Percentiles rank a stretch among this genome's conserved stretches.
These are phyloP conservation scores for Toxotes lorentzi DNA, from an alignment of 2,797 vertebrate species.

Conservation along the genomic window DNA sequence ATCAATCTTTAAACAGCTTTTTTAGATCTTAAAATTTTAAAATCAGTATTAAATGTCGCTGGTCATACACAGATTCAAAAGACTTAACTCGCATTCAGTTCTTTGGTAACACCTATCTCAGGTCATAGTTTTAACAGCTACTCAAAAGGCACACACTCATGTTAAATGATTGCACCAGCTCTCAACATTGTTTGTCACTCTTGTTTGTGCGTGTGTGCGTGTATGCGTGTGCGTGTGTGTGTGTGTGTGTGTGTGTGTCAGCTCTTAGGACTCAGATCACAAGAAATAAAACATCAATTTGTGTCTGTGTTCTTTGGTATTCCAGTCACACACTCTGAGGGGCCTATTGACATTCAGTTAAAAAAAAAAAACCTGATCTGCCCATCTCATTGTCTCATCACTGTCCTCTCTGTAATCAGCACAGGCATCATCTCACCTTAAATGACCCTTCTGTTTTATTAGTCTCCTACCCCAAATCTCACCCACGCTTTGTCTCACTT, in stretches of 20 bases:
- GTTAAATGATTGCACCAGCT: slow-evolving; percentile 16
- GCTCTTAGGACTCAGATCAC: slow-evolving; percentile 23
- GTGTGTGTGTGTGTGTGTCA: slow-evolving; percentile 11
- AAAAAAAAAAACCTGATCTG: slow-evolving; percentile 53
- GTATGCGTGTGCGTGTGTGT: too few relatives aligned
- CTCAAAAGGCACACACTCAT: neutral
- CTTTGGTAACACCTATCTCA: neutral
- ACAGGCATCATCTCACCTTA: slow-evolving; percentile 45
- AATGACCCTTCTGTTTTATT: slow-evolving; percentile 25
- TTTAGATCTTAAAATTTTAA: neutral
- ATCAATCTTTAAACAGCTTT: neutral
- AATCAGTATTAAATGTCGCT: neutral
- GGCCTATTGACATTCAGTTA: slow-evolving; percentile 57
- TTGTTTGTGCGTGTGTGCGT: too few relatives aligned
- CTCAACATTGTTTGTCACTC: neutral
- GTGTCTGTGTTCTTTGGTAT: slow-evolving; percentile 47
- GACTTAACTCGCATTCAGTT: neutral
- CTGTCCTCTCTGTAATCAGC: slow-evolving; percentile 53
- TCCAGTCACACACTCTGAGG: slow-evolving; percentile 51
- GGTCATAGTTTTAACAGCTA: neutral
- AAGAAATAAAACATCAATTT: slow-evolving; percentile 46
- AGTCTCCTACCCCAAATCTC: slow-evolving; percentile 1
- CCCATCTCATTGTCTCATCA: slow-evolving; percentile 63
- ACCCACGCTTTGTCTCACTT: neutral
- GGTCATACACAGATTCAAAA: neutral